phyloP scores from a whole-genome alignment of 2,113 vertebrate species.

The Macroglossus sobrinus region DNA sequence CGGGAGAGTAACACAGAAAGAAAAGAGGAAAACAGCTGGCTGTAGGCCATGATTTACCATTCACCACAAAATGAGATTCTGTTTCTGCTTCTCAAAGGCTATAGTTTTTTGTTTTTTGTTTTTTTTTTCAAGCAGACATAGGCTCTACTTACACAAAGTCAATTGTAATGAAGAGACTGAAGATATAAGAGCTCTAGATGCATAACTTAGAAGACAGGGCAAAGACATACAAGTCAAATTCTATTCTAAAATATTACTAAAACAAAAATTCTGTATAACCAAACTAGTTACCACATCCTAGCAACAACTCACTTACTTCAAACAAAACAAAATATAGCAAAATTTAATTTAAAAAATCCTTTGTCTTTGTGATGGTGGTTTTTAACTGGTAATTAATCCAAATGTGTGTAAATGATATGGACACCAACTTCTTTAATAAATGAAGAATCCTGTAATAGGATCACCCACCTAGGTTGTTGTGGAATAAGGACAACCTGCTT shows the following conservation, averaged over 20 bases:
- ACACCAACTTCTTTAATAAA: constrained; percentile 6
- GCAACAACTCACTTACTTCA: constrained; percentile 40
- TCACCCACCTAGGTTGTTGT: neutral
- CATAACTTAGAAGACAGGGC: constrained; percentile 24
- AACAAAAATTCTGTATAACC: constrained; percentile 48
- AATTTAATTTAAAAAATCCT: constrained; percentile 40
- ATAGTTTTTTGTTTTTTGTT: neutral
- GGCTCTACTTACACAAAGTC: constrained; percentile 5
- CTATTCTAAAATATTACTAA: constrained; percentile 49
- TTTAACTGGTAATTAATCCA: constrained; percentile 14
- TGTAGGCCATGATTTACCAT: constrained; percentile 45
- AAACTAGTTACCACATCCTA: constrained; percentile 41
- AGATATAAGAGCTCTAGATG: neutral
- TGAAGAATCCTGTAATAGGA: neutral
- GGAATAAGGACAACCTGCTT: neutral
- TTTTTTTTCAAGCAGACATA: neutral
- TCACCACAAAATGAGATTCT: constrained; percentile 44
- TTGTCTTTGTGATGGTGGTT: neutral
- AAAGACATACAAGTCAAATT: constrained; percentile 43
- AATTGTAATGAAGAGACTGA: constrained; percentile 13
- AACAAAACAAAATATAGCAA: constrained; percentile 54
- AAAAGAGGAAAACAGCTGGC: constrained; percentile 65
- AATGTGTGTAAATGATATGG: neutral
- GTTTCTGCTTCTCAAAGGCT: constrained; percentile 38
- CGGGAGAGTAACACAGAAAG: constrained; percentile 35